Base-by-base conservation (phyloP, 2,888 invertebrate genomes). In the Andrena chrysosceles region DNA sequence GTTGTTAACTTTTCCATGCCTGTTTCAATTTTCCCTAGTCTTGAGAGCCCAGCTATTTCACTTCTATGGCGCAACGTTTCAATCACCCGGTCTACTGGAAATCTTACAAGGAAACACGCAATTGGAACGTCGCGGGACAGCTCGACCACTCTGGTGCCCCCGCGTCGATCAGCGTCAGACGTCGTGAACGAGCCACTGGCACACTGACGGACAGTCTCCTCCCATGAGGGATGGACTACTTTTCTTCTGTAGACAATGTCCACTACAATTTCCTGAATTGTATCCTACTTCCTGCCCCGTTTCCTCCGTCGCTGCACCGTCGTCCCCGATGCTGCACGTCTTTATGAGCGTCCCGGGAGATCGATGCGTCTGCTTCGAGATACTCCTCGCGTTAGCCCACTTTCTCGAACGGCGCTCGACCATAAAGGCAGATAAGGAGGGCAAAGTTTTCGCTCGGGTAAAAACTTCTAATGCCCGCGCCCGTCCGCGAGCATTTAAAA, bases 371-470 rank as follows among this genome's bases (percentile, higher is more conserved):
- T 63, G 82, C 73, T 76, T 77, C 76, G 66, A 85, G 83, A 84
- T 80, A 87, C 81, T 82, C 84, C 75, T 82, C 85, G 80, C 85
- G 87, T 90, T 90, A 89, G 83, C 88, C 89, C 83, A 90, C 81
- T 90, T 89, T 90, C 88, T 60, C 59, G 68, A 81, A 72, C 83
- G 84, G 81, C 90, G 80, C 85, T 90, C 88, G 87, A 87, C 89
- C 88, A 89, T 91, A 90, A 91, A 91, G 80, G 71, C 62, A 86
- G 91, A 91, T 91, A 91, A 91, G 89, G 67, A 81, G 85, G 81
- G 79, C 85, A 72, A 88, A 90, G 85, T 88, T 90, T 42, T 89
- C 82, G 67, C 83, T 42, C 49, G 59, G 48, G 63, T 73, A 85
- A 85, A 87, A 89, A 90, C 84, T 90, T 89, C 8, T 85, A 85